Evolutionary conservation across 2,888 invertebrate genomes (phyloP).

Genomic region (Epinotia ramella): DNA sequence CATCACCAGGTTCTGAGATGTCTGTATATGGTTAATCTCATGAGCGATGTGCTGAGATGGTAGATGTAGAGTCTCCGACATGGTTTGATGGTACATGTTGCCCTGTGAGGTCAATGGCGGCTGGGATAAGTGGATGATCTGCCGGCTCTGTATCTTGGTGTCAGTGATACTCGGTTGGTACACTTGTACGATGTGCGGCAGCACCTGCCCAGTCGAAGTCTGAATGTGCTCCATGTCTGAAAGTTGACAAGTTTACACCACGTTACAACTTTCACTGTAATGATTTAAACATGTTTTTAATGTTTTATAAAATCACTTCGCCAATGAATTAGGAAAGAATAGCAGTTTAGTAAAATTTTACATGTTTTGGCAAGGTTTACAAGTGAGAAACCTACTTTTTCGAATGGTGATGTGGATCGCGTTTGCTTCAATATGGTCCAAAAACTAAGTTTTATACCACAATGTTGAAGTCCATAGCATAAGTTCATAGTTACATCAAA

Average conservation of each 20-base stretch:
- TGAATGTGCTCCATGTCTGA: constrained; percentile 73
- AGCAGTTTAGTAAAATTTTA: background rate
- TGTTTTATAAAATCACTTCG: background rate
- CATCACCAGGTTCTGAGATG: constrained; percentile 73
- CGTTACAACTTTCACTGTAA: background rate
- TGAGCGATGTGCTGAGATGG: constrained; percentile 64
- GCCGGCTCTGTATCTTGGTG: constrained; percentile 62
- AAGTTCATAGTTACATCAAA: background rate
- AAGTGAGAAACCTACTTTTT: constrained; percentile 26
- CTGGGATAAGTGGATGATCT: constrained; percentile 69
- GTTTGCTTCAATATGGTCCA: constrained; percentile 25
- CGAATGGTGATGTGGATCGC: constrained; percentile 36
- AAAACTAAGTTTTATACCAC: constrained; percentile 4
- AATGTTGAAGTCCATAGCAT: background rate
- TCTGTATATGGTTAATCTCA: constrained; percentile 60
- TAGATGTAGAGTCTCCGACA: constrained; percentile 67
- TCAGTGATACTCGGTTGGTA: constrained; percentile 64
- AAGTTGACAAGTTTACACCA: background rate
- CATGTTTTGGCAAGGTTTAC: constrained; percentile 3
- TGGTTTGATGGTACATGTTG: constrained; percentile 72
- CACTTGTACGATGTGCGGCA: constrained; percentile 75
- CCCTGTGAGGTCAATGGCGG: constrained; percentile 66
- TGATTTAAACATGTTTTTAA: background rate
- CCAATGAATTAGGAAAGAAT: background rate
- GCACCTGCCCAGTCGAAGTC: constrained; percentile 54